Evolutionary conservation across 2,888 invertebrate genomes (phyloP).

Genomic region (Sympetrum striolatum): DNA sequence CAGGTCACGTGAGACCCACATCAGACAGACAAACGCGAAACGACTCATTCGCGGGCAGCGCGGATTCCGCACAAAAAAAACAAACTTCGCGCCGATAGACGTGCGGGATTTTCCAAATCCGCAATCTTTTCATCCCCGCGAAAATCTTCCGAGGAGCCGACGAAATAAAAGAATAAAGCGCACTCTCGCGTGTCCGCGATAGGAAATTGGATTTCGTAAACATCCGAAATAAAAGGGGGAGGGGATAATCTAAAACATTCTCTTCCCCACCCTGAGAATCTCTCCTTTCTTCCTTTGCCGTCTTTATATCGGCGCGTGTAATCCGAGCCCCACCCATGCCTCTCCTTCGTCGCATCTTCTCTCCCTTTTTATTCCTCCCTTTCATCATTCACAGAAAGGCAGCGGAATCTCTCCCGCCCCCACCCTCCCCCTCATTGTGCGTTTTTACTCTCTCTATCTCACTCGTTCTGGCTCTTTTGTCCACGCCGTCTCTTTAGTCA

Average conservation of each 20-base stretch:
- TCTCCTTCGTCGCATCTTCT: not conserved
- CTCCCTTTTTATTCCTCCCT: not conserved
- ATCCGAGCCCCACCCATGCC: not conserved
- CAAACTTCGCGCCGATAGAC: not conserved
- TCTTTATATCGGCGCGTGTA: not conserved
- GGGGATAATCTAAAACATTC: not conserved
- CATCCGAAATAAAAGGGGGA: not conserved
- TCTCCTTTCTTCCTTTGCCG: not conserved
- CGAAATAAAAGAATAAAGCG: too few species aligned
- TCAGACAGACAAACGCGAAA: too few species aligned
- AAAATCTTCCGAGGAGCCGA: not conserved
- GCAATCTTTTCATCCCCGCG: too few species aligned
- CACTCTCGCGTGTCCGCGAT: not conserved
- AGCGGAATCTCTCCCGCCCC: not conserved
- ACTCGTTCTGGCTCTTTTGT: slow-evolving; percentile 5
- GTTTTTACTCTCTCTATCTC: not conserved
- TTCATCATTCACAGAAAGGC: slow-evolving; percentile 29
- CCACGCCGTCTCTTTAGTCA: slow-evolving; percentile 37
- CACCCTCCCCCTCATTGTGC: not conserved
- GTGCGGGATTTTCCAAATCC: not conserved
- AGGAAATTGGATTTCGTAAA: not conserved
- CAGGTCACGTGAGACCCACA: too few species aligned
- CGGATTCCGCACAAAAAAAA: too few species aligned
- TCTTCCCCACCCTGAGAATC: not conserved
- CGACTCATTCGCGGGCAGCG: too few species aligned